Evolutionary conservation across 2,888 invertebrate species (phyloP).

Genomic region (Cylloceria caligata): DNA sequence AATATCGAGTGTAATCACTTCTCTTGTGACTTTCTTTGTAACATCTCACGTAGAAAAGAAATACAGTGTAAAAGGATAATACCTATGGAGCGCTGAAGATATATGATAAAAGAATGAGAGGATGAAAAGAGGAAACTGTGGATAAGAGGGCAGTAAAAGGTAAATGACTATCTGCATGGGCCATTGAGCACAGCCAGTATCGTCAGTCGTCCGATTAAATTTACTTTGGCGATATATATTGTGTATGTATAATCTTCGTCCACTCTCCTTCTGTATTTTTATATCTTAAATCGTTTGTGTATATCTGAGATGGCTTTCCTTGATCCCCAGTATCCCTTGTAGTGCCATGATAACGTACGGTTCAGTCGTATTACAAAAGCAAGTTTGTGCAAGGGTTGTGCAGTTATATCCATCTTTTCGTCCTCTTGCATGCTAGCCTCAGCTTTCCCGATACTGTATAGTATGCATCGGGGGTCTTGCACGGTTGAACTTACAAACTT

Average conservation of each 20-base stretch:
- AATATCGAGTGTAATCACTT: slow-evolving; percentile 38
- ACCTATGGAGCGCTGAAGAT: slow-evolving; percentile 7
- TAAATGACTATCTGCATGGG: slow-evolving; percentile 59
- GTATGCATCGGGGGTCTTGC: background rate
- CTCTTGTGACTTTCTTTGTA: slow-evolving; percentile 48
- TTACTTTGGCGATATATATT: slow-evolving; percentile 33
- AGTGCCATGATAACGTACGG: slow-evolving; percentile 28
- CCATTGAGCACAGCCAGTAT: slow-evolving; percentile 60
- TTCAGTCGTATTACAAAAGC: slow-evolving; percentile 31
- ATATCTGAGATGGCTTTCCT: slow-evolving; percentile 25
- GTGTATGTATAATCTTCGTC: slow-evolving; percentile 13
- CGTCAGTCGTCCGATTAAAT: slow-evolving; percentile 59
- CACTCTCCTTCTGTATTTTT: background rate
- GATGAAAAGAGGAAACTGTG: slow-evolving; percentile 16
- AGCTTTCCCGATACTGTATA: slow-evolving; percentile 21
- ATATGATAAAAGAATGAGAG: background rate
- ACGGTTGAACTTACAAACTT: slow-evolving; percentile 2
- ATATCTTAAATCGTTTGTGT: slow-evolving; percentile 38
- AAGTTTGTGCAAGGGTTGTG: slow-evolving; percentile 14
- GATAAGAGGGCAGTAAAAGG: slow-evolving; percentile 56
- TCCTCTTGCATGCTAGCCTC: slow-evolving; percentile 25
- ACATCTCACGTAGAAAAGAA: slow-evolving; percentile 29
- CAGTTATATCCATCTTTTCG: slow-evolving; percentile 42
- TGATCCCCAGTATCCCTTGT: slow-evolving; percentile 29
- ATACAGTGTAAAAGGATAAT: background rate